Base-by-base conservation (phyloP, 1,140 invertebrate species). In the Chelonus insularis region DNA sequence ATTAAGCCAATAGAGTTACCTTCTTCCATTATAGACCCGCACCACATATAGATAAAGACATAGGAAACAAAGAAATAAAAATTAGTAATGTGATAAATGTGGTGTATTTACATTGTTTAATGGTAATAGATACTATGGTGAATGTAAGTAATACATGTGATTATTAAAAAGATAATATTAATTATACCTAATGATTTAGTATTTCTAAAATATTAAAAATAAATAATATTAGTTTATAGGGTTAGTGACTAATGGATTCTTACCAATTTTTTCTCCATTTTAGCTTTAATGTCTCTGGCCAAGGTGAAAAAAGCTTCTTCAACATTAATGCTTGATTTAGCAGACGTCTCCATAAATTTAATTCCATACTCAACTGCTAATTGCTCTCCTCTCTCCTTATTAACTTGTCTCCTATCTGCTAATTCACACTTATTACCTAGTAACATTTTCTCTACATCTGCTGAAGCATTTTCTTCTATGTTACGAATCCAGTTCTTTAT, bases 401-500 rank as follows among this genome's bases (percentile, higher is more conserved):
- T 85, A n/a, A 94, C 92, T 75, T 93, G 92, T 80, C 94, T 82
- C 77, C 92, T 93, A 69, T 95, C 93, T 74, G 89, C 89, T 73
- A 95, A 86, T 81, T 97, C 94, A 83, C 95, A 96, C 84, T 97
- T 97, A 82, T 97, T 97, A 64, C 94, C 94, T 72, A 96, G 83
- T 62, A 96, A 88, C 94, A 97, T 97, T 82, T 95, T 95, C 76
- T 96, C 94, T 11, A 96, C 95, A 84, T 96, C 94, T 25, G 93
- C 90, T 25, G 94, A 93, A 16, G 93, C 93, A 82, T 93, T 92
- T 84, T 99, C 96, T 79, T 99, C 96, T 77, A 99, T 99, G 83
- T 99, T 98, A 74, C 96, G 86, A 69, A 99, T 92, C 97, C 97
- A 99, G 75, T 98, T 98, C 68, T 96, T 94, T 66, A 99, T 98